These are phyloP conservation scores for Dinomys branickii DNA, from an alignment of 2,113 vertebrate species.

Conservation along the genomic window DNA sequence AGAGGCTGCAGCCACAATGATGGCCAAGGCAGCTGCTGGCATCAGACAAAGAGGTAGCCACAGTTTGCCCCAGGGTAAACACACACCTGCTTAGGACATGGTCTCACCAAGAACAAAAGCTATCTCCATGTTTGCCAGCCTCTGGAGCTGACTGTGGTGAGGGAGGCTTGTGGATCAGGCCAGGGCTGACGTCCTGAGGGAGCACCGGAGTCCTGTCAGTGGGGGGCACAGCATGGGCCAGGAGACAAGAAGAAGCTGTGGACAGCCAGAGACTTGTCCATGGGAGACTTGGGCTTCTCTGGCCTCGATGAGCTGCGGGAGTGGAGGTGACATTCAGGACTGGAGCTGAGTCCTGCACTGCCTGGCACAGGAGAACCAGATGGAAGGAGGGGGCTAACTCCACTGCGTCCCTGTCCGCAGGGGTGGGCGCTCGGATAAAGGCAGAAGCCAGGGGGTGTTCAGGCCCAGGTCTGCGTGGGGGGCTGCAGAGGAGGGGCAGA, in stretches of 20 bases:
- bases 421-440: not conserved
- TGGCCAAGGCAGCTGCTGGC: not conserved
- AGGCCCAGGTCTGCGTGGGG: not conserved
- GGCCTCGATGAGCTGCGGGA: not conserved
- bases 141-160: not conserved
- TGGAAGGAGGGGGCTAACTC: not conserved
- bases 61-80: not conserved
- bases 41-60: not conserved
- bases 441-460: not conserved
- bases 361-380: not conserved
- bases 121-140: not conserved
- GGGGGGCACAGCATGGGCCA: not conserved
- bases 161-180: not conserved
- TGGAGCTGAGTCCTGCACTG: too few relatives aligned
- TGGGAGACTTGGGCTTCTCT: rapidly evolving
- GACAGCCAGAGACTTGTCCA: not conserved
- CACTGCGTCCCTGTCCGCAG: rapidly evolving
- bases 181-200: too few relatives aligned
- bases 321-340: not conserved
- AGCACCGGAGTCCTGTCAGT: not conserved
- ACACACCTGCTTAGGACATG: not conserved
- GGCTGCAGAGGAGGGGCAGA: not conserved
- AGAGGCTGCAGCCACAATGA: not conserved
- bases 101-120: not conserved
- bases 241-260: not conserved